Conservation (phyloP, 1,140 invertebrate genomes). For the Heliconius melpomene region DNA sequence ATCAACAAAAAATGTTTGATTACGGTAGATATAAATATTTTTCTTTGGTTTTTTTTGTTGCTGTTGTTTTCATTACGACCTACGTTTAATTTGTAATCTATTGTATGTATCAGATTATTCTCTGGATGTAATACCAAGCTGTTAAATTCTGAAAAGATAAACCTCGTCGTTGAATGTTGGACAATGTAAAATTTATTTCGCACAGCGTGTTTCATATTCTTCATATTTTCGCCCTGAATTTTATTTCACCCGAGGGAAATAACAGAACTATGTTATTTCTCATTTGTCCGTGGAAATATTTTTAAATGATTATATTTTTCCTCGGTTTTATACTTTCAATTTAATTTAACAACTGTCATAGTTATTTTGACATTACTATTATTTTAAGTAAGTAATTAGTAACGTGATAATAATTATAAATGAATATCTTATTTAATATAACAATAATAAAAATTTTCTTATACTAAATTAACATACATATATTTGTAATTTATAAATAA, state of each 20-base stretch:
- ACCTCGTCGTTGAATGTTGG: slow-evolving; percentile 21
- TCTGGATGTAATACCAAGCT: not conserved
- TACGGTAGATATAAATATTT: no score
- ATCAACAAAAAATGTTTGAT: no score
- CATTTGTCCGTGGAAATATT: slow-evolving; percentile 24
- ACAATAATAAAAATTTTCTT: no score
- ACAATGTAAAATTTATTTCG: slow-evolving; percentile 39
- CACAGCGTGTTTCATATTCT: slow-evolving; percentile 38
- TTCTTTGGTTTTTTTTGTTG: no score
- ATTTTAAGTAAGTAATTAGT: not conserved
- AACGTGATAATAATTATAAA: no score
- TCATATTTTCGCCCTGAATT: slow-evolving; percentile 54
- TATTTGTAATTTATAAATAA: no score
- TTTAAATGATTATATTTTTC: slow-evolving; percentile 20
- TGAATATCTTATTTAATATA: no score
- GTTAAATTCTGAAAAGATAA: slow-evolving; percentile 14
- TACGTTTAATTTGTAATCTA: not conserved
- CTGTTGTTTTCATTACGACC: not conserved
- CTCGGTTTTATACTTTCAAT: not conserved
- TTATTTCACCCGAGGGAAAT: slow-evolving; percentile 54
- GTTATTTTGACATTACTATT: not conserved
- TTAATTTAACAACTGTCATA: not conserved
- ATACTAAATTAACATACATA: no score
- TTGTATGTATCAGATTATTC: slow-evolving; percentile 45
- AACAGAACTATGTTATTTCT: slow-evolving; percentile 40